A percentile compares a stretch with the other conserved stretches of the same genome.
These are phyloP conservation scores for Scopus umbretta DNA, from an alignment of 2,113 vertebrate species.

Conservation along the genomic window DNA sequence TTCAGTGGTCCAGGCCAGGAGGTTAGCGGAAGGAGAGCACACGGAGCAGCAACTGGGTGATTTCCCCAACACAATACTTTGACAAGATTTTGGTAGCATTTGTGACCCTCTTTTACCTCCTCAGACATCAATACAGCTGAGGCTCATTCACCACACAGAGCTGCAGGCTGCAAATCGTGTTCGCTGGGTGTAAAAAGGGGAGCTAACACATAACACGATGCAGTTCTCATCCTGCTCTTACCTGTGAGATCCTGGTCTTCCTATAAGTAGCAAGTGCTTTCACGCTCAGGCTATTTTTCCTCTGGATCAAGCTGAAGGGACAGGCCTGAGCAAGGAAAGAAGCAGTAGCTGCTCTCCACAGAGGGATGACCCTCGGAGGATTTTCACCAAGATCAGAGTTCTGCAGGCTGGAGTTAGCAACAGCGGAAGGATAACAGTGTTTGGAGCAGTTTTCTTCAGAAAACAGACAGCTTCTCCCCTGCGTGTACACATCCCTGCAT, in stretches of 20 bases:
- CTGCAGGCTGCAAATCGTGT: not conserved
- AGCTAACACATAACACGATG: accelerated
- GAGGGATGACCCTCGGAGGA: not conserved
- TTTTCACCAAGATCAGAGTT: not conserved
- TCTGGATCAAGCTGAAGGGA: not conserved
- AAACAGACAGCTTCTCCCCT: not conserved
- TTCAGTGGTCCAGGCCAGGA: not conserved
- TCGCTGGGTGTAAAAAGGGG: not conserved
- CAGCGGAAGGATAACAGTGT: not conserved
- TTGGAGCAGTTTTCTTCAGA: not conserved
- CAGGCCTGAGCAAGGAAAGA: not conserved
- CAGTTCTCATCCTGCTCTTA: not conserved
- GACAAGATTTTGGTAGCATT: not conserved
- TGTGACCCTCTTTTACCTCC: not conserved
- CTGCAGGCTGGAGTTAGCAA: not conserved
- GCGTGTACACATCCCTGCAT: not conserved
- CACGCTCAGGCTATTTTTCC: not conserved
- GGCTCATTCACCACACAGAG: not conserved
- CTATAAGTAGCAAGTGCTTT: not conserved
- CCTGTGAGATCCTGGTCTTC: not conserved
- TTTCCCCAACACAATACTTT: not conserved
- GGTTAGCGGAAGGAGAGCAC: not conserved
- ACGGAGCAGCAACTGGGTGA: not conserved
- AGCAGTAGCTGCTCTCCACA: not conserved
- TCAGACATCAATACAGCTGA: not conserved